phyloP scores from a whole-genome alignment of 2,888 invertebrate genomes.

The Nymphalis c-album region DNA sequence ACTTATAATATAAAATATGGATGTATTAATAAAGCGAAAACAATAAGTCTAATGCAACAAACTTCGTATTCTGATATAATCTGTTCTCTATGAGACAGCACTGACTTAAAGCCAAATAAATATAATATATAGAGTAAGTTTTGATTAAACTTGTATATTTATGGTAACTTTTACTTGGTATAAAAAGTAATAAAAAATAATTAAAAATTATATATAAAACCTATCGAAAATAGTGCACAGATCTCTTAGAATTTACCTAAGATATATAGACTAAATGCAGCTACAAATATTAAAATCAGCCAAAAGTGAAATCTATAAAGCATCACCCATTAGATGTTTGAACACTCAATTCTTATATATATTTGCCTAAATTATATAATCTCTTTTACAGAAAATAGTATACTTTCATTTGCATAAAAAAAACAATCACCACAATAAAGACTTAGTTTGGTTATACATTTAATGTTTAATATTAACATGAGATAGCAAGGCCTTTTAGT shows the following conservation, averaged over 20 bases:
- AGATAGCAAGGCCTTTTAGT: conserved; percentile 13
- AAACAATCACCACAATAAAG: conserved; percentile 1
- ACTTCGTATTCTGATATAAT: neutral
- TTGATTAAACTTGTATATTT: neutral
- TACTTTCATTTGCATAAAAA: neutral
- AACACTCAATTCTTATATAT: conserved; percentile 10
- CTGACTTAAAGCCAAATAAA: conserved; percentile 23
- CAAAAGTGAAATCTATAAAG: conserved; percentile 16
- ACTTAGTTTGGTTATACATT: conserved; percentile 1
- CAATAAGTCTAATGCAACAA: neutral
- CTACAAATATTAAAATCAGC: conserved; percentile 5
- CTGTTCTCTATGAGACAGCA: conserved; percentile 22
- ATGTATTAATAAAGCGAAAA: too few relatives aligned
- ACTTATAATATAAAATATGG: too few relatives aligned
- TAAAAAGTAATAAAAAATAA: neutral
- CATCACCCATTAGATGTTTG: conserved; percentile 1
- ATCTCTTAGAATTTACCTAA: neutral
- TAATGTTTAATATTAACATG: conserved; percentile 14
- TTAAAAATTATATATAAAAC: neutral
- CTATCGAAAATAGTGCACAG: conserved; percentile 3
- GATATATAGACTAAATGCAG: neutral
- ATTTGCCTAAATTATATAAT: neutral
- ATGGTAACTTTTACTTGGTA: conserved; percentile 7
- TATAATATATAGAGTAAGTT: neutral
- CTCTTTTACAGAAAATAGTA: neutral